phyloP scores from a whole-genome alignment of 2,797 vertebrate species.

The Echeneis naucrates region DNA sequence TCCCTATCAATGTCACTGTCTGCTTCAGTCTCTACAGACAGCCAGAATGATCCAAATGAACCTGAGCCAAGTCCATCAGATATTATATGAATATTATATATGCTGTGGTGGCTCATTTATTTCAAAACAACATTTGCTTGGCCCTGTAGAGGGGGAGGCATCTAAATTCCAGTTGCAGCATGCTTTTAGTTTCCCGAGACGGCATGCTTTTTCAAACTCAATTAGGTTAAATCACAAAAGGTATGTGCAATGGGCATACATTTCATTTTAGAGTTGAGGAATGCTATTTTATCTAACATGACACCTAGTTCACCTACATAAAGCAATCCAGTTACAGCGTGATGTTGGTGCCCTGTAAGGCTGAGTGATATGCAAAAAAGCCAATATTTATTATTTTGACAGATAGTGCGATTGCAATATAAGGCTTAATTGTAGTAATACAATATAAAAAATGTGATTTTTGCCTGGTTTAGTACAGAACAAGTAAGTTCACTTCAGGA shows the following conservation, averaged over 20 bases:
- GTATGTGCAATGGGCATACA: slow-evolving; percentile 49
- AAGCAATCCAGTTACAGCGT: slow-evolving; percentile 33
- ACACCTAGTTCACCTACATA: slow-evolving; percentile 46
- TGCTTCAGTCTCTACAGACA: slow-evolving; percentile 59
- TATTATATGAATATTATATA: slow-evolving; percentile 72
- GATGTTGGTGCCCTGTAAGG: slow-evolving; percentile 31
- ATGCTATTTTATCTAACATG: slow-evolving; percentile 58
- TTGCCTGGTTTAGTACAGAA: not conserved
- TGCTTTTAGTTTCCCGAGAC: slow-evolving; percentile 56
- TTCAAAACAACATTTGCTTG: slow-evolving; percentile 69
- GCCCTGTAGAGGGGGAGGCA: slow-evolving; percentile 48
- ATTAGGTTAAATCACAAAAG: slow-evolving; percentile 76
- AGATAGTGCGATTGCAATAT: too few species aligned
- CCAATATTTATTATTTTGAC: too few species aligned
- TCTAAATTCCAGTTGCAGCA: slow-evolving; percentile 63
- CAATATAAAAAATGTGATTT: not conserved
- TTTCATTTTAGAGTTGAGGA: slow-evolving; percentile 56
- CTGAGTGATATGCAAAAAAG: not conserved
- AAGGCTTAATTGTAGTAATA: too few species aligned
- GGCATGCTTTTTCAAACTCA: slow-evolving; percentile 55
- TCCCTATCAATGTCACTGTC: slow-evolving; percentile 71
- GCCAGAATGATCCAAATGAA: slow-evolving; percentile 58
- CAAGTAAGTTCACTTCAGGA: not conserved
- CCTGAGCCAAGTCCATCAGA: slow-evolving; percentile 72
- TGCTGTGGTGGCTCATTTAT: slow-evolving; percentile 65